Percentiles rank a stretch among this genome's conserved stretches.
These are phyloP conservation scores for Meta bourneti DNA, from an alignment of 2,888 invertebrate genomes.

Conservation along the genomic window DNA sequence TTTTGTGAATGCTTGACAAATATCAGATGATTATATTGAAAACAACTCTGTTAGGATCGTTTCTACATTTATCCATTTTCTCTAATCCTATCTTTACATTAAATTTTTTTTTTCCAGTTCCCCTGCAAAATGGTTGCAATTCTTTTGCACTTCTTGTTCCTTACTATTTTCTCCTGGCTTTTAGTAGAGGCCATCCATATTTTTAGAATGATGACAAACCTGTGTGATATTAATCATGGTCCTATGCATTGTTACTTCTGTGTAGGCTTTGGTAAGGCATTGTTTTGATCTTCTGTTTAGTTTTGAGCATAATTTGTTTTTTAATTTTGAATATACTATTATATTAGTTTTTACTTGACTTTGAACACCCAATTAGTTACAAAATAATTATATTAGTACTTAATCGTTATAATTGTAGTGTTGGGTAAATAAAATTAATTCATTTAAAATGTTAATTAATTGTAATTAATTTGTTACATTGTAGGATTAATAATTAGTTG, in stretches of 20 bases:
- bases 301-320: background rate
- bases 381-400: no score
- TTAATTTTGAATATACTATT: background rate
- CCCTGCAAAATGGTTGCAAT: slow-evolving; percentile 94
- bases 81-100: no score
- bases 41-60: background rate
- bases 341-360: background rate
- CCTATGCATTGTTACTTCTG: slow-evolving; percentile 94
- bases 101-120: slow-evolving; percentile 83
- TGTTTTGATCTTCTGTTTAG: background rate
- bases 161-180: slow-evolving; percentile 93
- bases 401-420: no score
- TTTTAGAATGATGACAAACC: slow-evolving; percentile 95
- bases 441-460: no score
- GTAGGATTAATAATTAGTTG: no score
- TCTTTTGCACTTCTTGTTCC: slow-evolving; percentile 94
- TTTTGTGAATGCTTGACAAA: no score
- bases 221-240: slow-evolving; percentile 97
- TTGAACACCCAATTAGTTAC: no score
- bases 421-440: no score
- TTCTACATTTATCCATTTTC: no score
- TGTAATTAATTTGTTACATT: no score
- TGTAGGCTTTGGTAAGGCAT: slow-evolving; percentile 88
- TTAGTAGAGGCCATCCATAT: slow-evolving; percentile 95
- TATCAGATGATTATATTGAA: background rate